These are phyloP conservation scores for Montipora capitata DNA, from an alignment of 92 coral and sea anemone species.

Conservation along the genomic window DNA sequence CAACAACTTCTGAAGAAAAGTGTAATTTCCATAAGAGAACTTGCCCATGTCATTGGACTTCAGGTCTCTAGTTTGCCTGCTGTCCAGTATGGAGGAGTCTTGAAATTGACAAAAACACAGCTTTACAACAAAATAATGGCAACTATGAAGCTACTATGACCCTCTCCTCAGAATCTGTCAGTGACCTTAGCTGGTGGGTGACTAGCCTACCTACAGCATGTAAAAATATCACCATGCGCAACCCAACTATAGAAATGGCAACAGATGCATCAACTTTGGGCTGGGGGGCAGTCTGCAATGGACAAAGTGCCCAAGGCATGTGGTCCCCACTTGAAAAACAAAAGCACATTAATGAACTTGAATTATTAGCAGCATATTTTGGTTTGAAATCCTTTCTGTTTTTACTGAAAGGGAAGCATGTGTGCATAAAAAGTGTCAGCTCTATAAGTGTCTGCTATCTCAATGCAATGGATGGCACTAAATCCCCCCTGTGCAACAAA, in stretches of 20 bases:
- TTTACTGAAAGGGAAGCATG: slow-evolving; percentile 42
- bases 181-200: slow-evolving; percentile 64
- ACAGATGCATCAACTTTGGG: slow-evolving; percentile 48
- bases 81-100: slow-evolving; percentile 69
- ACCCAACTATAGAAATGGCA: slow-evolving; percentile 45
- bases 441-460: slow-evolving; percentile 62
- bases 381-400: slow-evolving; percentile 35
- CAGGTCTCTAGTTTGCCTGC: slow-evolving; percentile 65
- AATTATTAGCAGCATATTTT: slow-evolving; percentile 38
- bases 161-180: slow-evolving; percentile 35
- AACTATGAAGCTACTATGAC: slow-evolving; percentile 59
- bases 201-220: slow-evolving; percentile 45
- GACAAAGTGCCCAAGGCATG: slow-evolving; percentile 52
- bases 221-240: slow-evolving; percentile 23
- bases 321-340: slow-evolving; percentile 56
- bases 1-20: slow-evolving; percentile 18
- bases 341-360: slow-evolving; percentile 61
- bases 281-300: slow-evolving; percentile 51
- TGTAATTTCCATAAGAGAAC: slow-evolving; percentile 31
- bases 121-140: slow-evolving; percentile 60
- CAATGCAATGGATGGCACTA: slow-evolving; percentile 66
- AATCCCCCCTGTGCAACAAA: slow-evolving; percentile 48
- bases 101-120: slow-evolving; percentile 61
- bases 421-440: slow-evolving; percentile 50
- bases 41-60: slow-evolving; percentile 55